These are phyloP conservation scores for Pyrgilauda ruficollis DNA, from an alignment of 2,113 vertebrate species.

Conservation along the genomic window DNA sequence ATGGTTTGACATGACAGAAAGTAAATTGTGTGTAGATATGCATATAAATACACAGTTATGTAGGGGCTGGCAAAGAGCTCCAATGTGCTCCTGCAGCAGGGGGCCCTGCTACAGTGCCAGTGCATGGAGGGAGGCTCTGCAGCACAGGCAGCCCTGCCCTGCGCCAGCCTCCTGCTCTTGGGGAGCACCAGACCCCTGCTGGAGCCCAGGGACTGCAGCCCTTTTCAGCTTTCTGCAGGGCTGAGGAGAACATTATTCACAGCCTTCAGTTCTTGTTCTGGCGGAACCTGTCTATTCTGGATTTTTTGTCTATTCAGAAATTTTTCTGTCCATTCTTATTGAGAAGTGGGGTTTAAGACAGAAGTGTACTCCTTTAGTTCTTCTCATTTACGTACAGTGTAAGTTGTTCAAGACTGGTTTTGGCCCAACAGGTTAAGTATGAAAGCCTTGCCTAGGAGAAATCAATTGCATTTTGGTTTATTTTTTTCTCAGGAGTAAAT, in stretches of 20 bases:
- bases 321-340: neutral
- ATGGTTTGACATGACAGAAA: no score
- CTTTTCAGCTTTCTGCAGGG: neutral
- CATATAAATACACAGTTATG: accelerated
- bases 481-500: neutral
- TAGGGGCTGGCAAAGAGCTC: neutral
- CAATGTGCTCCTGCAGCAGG: neutral
- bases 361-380: neutral
- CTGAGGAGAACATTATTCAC: neutral
- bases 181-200: neutral
- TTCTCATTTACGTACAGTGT: neutral
- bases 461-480: neutral
- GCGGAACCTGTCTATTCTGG: neutral
- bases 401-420: neutral
- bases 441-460: neutral
- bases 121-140: neutral
- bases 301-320: neutral
- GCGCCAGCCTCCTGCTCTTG: neutral
- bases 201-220: neutral
- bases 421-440: neutral
- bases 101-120: neutral
- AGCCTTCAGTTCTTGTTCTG: neutral
- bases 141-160: neutral
- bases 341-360: neutral
- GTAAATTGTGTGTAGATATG: neutral